Conservation (phyloP, 2,888 invertebrate species). For the Galeruca laticollis region DNA sequence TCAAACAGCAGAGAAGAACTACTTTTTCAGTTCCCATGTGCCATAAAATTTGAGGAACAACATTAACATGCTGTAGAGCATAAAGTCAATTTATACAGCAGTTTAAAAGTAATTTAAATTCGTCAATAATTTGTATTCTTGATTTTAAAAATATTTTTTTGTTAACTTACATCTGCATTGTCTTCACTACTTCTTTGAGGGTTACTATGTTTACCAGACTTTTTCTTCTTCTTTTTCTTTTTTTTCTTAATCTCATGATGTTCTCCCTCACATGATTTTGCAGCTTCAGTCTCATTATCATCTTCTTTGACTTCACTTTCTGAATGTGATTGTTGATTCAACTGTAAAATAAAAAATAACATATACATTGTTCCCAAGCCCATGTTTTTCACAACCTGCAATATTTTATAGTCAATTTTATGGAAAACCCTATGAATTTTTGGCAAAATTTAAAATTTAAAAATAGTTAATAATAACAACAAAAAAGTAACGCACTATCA, state of each 20-base stretch:
- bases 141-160: constrained; percentile 18
- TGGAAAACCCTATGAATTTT: too few relatives aligned
- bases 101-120: constrained; percentile 4
- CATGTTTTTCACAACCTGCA: too few relatives aligned
- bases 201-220: constrained; percentile 68
- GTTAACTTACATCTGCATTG: constrained; percentile 71
- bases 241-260: constrained; percentile 68
- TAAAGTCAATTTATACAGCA: too few relatives aligned
- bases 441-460: too few relatives aligned
- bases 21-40: too few relatives aligned
- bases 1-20: too few relatives aligned
- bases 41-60: too few relatives aligned
- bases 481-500: too few relatives aligned
- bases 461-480: too few relatives aligned
- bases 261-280: constrained; percentile 68
- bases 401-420: too few relatives aligned
- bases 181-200: constrained; percentile 73
- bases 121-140: constrained; percentile 31
- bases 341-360: constrained; percentile 62
- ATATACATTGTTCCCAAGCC: too few relatives aligned
- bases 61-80: too few relatives aligned
- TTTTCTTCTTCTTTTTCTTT: constrained; percentile 76
- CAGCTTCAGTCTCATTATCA: constrained; percentile 74
- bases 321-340: constrained; percentile 76
- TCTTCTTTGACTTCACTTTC: constrained; percentile 80